A percentile compares a stretch with the other conserved stretches of the same genome.
phyloP scores from a whole-genome alignment of 2,888 invertebrate species.

The Podabrus alpinus region DNA sequence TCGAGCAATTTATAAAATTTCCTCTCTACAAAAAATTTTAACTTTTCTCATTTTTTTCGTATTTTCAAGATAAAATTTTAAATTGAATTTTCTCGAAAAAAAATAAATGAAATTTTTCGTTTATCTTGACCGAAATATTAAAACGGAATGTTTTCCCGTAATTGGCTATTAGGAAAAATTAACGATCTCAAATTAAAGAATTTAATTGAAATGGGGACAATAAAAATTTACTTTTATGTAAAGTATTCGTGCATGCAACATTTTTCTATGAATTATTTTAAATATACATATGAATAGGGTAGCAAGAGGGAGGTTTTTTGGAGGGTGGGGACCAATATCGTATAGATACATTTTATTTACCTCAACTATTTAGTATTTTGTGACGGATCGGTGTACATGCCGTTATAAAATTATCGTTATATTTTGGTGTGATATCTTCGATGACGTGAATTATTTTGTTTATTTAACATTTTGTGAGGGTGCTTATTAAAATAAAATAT shows the following conservation, averaged over 20 bases:
- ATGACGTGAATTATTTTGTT: conserved; percentile 15
- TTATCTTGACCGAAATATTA: conserved; percentile 11
- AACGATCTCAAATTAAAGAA: conserved; percentile 5
- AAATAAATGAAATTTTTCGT: neutral
- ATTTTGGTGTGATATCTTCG: conserved; percentile 1
- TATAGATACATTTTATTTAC: conserved; percentile 38
- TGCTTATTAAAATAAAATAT: conserved; percentile 18
- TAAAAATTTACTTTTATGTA: conserved; percentile 16
- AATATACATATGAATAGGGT: conserved; percentile 30
- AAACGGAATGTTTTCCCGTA: conserved; percentile 17
- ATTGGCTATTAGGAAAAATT: conserved; percentile 3
- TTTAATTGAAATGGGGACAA: conserved; percentile 8
- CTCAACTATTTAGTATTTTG: conserved; percentile 35
- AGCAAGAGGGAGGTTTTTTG: conserved; percentile 35
- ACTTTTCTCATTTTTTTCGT: neutral
- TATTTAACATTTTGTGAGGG: conserved; percentile 17
- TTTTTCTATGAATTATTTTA: conserved; percentile 41
- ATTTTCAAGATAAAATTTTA: neutral
- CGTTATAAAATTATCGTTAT: conserved; percentile 18
- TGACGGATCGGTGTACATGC: conserved; percentile 25
- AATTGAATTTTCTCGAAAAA: neutral
- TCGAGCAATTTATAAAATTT: neutral
- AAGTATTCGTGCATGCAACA: conserved; percentile 33
- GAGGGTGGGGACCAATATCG: conserved; percentile 39
- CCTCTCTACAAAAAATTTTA: neutral